These are phyloP conservation scores for Tapirus indicus DNA, from an alignment of 2,797 vertebrate species.

Conservation along the genomic window DNA sequence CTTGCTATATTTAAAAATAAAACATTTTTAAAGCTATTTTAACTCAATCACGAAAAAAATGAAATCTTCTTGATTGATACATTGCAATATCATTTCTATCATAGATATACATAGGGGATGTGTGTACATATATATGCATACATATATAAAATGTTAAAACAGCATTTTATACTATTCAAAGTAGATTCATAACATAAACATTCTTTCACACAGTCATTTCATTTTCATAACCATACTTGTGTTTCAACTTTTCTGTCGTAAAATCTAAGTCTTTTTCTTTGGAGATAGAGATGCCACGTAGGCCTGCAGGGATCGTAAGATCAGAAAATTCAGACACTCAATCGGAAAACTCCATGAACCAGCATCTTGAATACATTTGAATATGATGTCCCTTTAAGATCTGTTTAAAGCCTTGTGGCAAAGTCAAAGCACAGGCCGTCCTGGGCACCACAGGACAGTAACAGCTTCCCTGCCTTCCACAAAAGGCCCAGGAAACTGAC, in stretches of 20 bases:
- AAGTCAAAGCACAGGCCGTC: neutral
- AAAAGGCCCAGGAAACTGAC: neutral
- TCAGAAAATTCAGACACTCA: neutral
- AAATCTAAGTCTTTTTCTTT: conserved; percentile 11
- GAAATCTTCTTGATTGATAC: neutral
- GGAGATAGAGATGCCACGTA: neutral
- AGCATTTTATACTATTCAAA: neutral
- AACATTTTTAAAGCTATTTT: neutral
- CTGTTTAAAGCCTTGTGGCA: neutral
- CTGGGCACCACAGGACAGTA: neutral
- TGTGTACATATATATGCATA: neutral
- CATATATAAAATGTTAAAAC: neutral
- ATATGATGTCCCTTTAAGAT: conserved; percentile 9
- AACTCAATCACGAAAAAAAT: conserved; percentile 20
- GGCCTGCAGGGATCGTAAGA: neutral
- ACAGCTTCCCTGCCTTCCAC: neutral
- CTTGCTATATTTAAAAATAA: conserved; percentile 89
- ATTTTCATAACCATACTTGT: neutral
- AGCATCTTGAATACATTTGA: neutral
- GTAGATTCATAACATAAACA: neutral
- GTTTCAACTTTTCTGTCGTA: neutral
- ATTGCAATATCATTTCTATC: neutral
- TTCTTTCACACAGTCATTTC: neutral
- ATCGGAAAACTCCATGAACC: neutral
- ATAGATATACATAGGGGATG: neutral